Base-by-base conservation (phyloP, 2,113 vertebrate genomes). In the Campylomormyrus tamandua region DNA sequence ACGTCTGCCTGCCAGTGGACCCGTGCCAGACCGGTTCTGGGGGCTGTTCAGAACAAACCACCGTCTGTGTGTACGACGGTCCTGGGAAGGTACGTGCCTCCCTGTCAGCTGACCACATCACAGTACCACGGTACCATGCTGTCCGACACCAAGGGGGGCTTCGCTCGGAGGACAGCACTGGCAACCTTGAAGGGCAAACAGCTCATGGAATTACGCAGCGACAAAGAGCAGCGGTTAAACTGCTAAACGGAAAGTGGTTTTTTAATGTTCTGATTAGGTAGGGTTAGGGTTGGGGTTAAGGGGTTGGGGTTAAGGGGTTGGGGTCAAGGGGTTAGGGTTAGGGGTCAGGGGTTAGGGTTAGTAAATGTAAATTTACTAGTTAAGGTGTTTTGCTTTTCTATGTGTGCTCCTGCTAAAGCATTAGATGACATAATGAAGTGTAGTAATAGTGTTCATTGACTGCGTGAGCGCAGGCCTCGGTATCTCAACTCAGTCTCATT, bases 71-170 rank as follows among this genome's bases (percentile, higher is more conserved):
- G 90, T 98, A 97, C 0, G 96, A 97, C 0, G 93, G 96, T 0
- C 98, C 98, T 0, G 98, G 97, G 90, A 96, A 97, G 97, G 98
- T 99, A 53, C 92, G 94, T 91, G 46, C 31, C 24, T 17, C 24
- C 50, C 5, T 5, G 70, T 49, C 46, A 45, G 21, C 24, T 27
- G 10, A 8, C 45, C 2, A 13, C 48, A 7, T 74, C 15, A 19
- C 50, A 3, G 50, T 15, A 15, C 49, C 49, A 50, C 0, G 21
- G 70, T 13, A 50, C 45, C 52, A 77, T 6, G n/a, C 3, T 27
- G n/a, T 2, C 66, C 39, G 13, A 13, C 35, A 13, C 42, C 27
- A 27, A 11, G 31, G 31, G 70, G 70, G 5, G 10, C 31, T 35
- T 17, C 5, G 3, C 13, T 31, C 70, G 5, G 3, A 77, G 70